Conservation (phyloP, 2,888 invertebrate genomes). For the Pilophorus perplexus region DNA sequence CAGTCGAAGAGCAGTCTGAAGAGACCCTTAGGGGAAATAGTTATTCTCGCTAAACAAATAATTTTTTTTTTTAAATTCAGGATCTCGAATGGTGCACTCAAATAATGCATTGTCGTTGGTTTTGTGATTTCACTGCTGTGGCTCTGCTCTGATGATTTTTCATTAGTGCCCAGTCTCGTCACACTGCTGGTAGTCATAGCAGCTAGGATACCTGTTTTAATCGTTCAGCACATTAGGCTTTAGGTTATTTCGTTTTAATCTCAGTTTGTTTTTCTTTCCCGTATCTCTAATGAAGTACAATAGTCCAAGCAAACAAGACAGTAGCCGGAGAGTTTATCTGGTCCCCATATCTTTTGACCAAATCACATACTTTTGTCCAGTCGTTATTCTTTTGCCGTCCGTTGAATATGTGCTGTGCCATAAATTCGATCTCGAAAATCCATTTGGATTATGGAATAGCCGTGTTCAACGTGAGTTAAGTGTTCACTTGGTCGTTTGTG, state of each 20-base stretch:
- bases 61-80: no score
- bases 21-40: no score
- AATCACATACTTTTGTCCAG: slow-evolving; percentile 13
- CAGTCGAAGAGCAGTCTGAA: no score
- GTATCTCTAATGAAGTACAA: slow-evolving; percentile 39
- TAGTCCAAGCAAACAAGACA: slow-evolving; percentile 38
- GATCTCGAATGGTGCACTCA: no score
- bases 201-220: no score
- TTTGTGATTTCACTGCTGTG: no score
- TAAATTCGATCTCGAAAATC: background rate
- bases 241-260: slow-evolving; percentile 23
- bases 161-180: no score
- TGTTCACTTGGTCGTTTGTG: no score
- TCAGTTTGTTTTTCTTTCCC: slow-evolving; percentile 32
- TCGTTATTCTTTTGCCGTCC: slow-evolving; percentile 4
- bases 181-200: no score
- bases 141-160: no score
- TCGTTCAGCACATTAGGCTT: slow-evolving; percentile 2
- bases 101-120: no score
- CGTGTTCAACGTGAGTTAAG: slow-evolving; percentile 10
- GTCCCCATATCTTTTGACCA: slow-evolving; percentile 14
- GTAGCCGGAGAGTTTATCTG: slow-evolving; percentile 17
- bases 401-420: background rate
- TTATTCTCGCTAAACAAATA: no score
- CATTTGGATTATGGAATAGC: slow-evolving; percentile 11